A percentile compares a stretch with the other conserved stretches of the same genome.
phyloP scores from a whole-genome alignment of 2,113 vertebrate species.

The Corythoichthys haematopterus region DNA sequence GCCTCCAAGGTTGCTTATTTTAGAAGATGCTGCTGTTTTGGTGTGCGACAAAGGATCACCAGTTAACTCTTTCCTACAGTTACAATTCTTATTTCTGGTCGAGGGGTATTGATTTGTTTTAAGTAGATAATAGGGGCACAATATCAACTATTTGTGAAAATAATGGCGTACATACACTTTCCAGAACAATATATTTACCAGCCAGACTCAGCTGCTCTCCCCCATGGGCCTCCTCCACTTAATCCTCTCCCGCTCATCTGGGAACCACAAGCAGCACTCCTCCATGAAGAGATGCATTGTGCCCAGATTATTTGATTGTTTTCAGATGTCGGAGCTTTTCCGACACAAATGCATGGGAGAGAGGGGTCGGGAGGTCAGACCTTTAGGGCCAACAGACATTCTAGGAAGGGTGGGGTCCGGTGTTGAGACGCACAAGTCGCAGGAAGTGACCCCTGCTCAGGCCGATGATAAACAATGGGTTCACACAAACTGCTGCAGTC shows the following conservation, averaged over 20 bases:
- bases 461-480: conserved; percentile 78
- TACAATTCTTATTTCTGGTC: background rate
- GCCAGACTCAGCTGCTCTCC: conserved; percentile 40
- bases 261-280: conserved; percentile 66
- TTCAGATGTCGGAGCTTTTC: conserved; percentile 72
- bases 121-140: background rate
- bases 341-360: conserved; percentile 64
- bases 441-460: conserved; percentile 80
- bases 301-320: conserved; percentile 78
- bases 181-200: conserved; percentile 27
- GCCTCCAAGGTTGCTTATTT: background rate
- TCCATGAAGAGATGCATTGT: conserved; percentile 72
- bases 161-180: conserved; percentile 11
- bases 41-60: background rate
- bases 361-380: conserved; percentile 41
- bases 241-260: conserved; percentile 72
- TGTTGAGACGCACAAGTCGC: conserved; percentile 67
- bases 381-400: conserved; percentile 45
- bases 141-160: background rate
- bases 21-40: background rate
- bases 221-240: conserved; percentile 55
- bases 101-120: background rate
- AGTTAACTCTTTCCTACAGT: background rate
- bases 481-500: conserved; percentile 73
- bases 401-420: conserved; percentile 50